Evolutionary conservation across 1,140 invertebrate species (phyloP), one percentile per base, ranked within the genome.

Genomic region (Thalassaphorura encarpata): DNA sequence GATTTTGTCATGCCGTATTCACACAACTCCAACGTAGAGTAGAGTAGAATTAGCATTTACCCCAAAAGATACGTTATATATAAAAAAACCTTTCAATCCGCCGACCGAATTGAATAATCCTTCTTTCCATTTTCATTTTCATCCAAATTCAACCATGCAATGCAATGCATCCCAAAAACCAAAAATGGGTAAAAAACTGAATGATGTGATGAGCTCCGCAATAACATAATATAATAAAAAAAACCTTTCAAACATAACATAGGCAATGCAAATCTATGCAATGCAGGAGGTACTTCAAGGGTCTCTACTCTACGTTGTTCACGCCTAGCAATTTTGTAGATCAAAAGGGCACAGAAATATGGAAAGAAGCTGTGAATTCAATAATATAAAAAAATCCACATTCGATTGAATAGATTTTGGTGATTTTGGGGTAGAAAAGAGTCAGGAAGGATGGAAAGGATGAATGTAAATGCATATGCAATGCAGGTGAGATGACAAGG

Each of bases 281-380:
- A 33, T 36, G 31, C 42, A 31, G 43, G 18, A 45, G 45, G 27
- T 43, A 28, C 11, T 27, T 47, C 26, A 21, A 55, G 26, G 16
- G 19, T 31, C 18, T 47, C n/a, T 53, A 50, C 43, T 16, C 42
- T 21, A 29, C 13, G 24, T 36, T 55, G 56, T 64, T 64, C 62
- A 64, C 62, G 62, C 62, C 62, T 64, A 55, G 53, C 62, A 58
- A 64, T 64, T 64, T 64, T 64, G n/a, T n/a, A n/a, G n/a, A n/a
- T n/a, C n/a, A n/a, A n/a, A n/a, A n/a, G n/a, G n/a, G n/a, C n/a
- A n/a, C n/a, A n/a, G n/a, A n/a, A n/a, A n/a, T n/a, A n/a, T n/a
- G n/a, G n/a, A n/a, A n/a, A n/a, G n/a, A n/a, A n/a, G n/a, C n/a
- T n/a, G n/a, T n/a, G n/a, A n/a, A n/a, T n/a, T n/a, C n/a, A n/a